Evolutionary conservation across 2,797 vertebrate genomes (phyloP).

Genomic region (Sphaeramia orbicularis): DNA sequence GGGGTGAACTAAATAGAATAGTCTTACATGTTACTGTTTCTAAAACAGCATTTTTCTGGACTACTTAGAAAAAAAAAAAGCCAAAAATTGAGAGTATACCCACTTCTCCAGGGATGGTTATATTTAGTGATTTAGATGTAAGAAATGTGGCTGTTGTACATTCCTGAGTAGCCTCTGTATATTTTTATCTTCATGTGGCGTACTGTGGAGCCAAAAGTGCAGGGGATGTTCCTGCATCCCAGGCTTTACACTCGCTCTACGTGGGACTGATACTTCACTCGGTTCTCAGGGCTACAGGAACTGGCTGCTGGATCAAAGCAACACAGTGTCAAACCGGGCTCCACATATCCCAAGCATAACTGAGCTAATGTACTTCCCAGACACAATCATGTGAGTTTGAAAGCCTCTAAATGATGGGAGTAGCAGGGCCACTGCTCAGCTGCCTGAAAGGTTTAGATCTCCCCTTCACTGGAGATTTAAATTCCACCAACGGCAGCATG

Average conservation of each 20-base stretch:
- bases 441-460: conserved; percentile 64
- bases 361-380: conserved; percentile 69
- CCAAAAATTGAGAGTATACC: too few relatives aligned
- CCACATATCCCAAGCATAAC: conserved; percentile 54
- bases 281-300: conserved; percentile 38
- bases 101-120: too few relatives aligned
- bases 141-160: conserved; percentile 3
- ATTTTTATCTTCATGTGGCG: conserved; percentile 25
- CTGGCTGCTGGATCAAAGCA: conserved; percentile 61
- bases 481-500: conserved; percentile 57
- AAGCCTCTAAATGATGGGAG: conserved; percentile 60
- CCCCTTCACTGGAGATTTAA: conserved; percentile 62
- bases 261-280: conserved; percentile 46
- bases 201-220: conserved; percentile 31
- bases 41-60: too few relatives aligned
- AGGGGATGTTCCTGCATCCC: conserved; percentile 19
- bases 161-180: conserved; percentile 32
- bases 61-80: too few relatives aligned
- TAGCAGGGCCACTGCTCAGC: conserved; percentile 45
- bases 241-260: conserved; percentile 23
- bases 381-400: conserved; percentile 62
- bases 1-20: too few relatives aligned
- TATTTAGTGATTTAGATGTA: conserved; percentile 14
- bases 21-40: too few relatives aligned
- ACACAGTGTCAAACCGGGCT: conserved; percentile 54